Base-by-base conservation (phyloP, 1,140 invertebrate genomes). In the Zaprionus ghesquierei region DNA sequence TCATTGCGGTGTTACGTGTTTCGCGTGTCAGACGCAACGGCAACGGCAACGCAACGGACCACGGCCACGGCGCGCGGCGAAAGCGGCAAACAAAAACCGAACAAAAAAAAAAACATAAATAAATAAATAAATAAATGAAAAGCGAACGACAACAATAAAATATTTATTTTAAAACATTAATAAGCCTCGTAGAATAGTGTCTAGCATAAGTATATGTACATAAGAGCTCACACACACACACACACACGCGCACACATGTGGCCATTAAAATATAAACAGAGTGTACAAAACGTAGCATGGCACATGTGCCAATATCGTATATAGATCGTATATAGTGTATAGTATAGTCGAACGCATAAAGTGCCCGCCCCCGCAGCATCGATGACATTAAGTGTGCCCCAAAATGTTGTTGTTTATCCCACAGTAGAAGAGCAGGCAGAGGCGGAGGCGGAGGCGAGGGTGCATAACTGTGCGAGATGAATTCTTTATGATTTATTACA, bases 1-100 rank as follows among this genome's bases (percentile, higher is more conserved):
- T 92, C 90, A 92, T 91, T 92, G 90, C 90, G 90, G 90, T 91
- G 90, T 92, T 92, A 91, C 90, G 90, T 90, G 90, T 91, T 90
- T 85, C 81, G 89, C 81, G 90, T 92, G 89, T 89, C 84, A 92
- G 90, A 92, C 90, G 89, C 78, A 77, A 68, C 80, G 84, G 84
- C 31, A 27, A 29, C 27, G 23, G 50, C 41, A 54, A 63, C 58
- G 63, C 51, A 23, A 59, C 41, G 44, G 58, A 58, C 53, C 51
- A 60, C 59, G 70, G 59, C 46, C 18, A 64, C 66, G 72, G 76
- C 69, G 84, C 79, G 82, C 82, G 82, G 64, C 66, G 55, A 64
- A 77, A 60, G 75, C 75, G 75, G 82, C 82, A 77, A 77, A 41
- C 60, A 75, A 69, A 77, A 51, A 70, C 55, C 56, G 65, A 76